These are phyloP conservation scores for Ctenopoma kingsleyae DNA, from an alignment of 2,797 vertebrate genomes.

Conservation along the genomic window DNA sequence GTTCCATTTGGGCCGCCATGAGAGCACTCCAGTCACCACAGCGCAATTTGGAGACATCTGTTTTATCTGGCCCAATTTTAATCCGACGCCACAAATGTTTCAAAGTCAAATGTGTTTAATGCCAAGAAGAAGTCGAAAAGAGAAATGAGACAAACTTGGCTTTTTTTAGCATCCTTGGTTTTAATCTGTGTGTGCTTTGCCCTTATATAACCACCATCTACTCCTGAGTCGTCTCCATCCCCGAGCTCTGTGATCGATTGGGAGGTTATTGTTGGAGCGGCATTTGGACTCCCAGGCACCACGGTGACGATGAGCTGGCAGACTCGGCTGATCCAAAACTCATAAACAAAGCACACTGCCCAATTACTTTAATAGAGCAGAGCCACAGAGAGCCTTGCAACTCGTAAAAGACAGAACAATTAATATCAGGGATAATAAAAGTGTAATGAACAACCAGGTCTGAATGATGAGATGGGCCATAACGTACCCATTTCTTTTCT, in stretches of 20 bases:
- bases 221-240: constrained; percentile 4
- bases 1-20: constrained; percentile 24
- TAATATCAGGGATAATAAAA: constrained; percentile 69
- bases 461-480: constrained; percentile 26
- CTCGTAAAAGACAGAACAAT: constrained; percentile 56
- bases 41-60: constrained; percentile 45
- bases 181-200: not conserved
- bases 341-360: constrained; percentile 70
- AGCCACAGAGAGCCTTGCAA: constrained; percentile 51
- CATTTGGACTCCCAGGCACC: constrained; percentile 46
- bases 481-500: constrained; percentile 2
- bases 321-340: constrained; percentile 56
- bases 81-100: constrained; percentile 12
- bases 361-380: constrained; percentile 73
- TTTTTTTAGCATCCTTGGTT: constrained; percentile 8
- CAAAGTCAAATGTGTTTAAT: constrained; percentile 14
- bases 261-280: constrained; percentile 30
- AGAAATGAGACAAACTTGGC: not conserved
- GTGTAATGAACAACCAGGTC: constrained; percentile 34
- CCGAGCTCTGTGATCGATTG: constrained; percentile 34
- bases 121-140: constrained; percentile 10
- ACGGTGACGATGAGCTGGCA: constrained; percentile 15
- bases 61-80: constrained; percentile 36
- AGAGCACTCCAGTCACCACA: constrained; percentile 39
- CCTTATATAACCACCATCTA: constrained; percentile 3